These are phyloP conservation scores for Macrotrachela quadricornifera DNA, from an alignment of 1,140 invertebrate species.

Conservation along the genomic window DNA sequence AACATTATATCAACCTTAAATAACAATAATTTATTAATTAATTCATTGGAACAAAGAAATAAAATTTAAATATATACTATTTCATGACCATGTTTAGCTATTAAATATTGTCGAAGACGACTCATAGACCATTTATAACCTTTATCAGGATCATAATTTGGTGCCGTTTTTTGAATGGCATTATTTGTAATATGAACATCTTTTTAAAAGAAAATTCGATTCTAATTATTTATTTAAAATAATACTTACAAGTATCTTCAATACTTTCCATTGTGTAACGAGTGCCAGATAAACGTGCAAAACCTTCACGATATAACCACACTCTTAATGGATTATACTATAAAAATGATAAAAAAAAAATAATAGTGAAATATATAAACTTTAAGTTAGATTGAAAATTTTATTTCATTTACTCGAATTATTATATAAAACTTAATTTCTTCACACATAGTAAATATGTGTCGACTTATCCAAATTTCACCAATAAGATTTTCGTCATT, in stretches of 20 bases:
- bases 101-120: slow-evolving; percentile 27
- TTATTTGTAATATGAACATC: slow-evolving; percentile 36
- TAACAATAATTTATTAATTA: not conserved
- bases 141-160: slow-evolving; percentile 35
- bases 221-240: not conserved
- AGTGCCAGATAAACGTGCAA: slow-evolving; percentile 34
- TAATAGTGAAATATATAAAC: not conserved
- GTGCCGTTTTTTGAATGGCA: slow-evolving; percentile 34
- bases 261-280: slow-evolving; percentile 31
- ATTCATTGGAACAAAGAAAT: no score
- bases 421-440: not conserved
- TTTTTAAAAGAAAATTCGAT: slow-evolving; percentile 10
- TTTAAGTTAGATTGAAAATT: not conserved
- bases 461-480: no score
- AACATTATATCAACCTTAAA: slow-evolving; percentile 24
- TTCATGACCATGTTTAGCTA: slow-evolving; percentile 28
- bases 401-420: no score
- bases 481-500: no score
- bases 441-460: no score
- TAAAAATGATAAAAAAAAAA: slow-evolving; percentile 11
- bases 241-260: slow-evolving; percentile 27
- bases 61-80: slow-evolving; percentile 13
- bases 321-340: slow-evolving; percentile 31
- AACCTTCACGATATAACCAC: slow-evolving; percentile 34
- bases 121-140: slow-evolving; percentile 34